These are phyloP conservation scores for Aphrophora alni DNA, from an alignment of 2,888 invertebrate genomes.

Conservation along the genomic window DNA sequence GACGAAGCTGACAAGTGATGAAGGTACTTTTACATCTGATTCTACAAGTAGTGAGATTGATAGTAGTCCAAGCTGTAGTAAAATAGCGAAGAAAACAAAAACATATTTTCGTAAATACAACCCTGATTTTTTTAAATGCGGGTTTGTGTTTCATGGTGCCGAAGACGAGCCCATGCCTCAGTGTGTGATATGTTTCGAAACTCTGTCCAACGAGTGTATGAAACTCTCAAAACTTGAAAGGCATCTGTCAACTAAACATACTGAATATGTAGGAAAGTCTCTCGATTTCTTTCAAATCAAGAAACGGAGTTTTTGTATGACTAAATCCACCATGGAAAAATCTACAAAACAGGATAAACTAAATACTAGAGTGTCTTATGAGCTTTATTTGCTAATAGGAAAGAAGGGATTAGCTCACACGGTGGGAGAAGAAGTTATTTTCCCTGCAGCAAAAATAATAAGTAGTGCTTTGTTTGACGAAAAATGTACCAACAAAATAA, in stretches of 20 bases:
- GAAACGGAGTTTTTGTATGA: slow-evolving; percentile 37
- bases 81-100: background rate
- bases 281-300: too few species aligned
- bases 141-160: slow-evolving; percentile 46
- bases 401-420: slow-evolving; percentile 41
- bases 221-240: slow-evolving; percentile 39
- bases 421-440: slow-evolving; percentile 32
- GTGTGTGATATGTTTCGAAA: slow-evolving; percentile 48
- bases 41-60: too few species aligned
- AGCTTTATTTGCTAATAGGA: slow-evolving; percentile 43
- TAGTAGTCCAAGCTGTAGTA: too few species aligned
- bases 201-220: slow-evolving; percentile 48
- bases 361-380: background rate
- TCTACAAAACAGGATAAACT: too few species aligned
- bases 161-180: slow-evolving; percentile 46
- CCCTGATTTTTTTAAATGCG: slow-evolving; percentile 44
- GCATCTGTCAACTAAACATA: slow-evolving; percentile 35
- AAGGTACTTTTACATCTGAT: too few species aligned
- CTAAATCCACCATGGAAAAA: slow-evolving; percentile 38
- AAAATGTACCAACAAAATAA: slow-evolving; percentile 14
- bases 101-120: too few species aligned
- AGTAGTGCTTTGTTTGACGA: slow-evolving; percentile 25
- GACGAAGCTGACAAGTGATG: too few species aligned
- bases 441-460: slow-evolving; percentile 28
- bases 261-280: background rate